These are phyloP conservation scores for Anguilla obscura DNA, from an alignment of 2,797 vertebrate genomes.

Conservation along the genomic window DNA sequence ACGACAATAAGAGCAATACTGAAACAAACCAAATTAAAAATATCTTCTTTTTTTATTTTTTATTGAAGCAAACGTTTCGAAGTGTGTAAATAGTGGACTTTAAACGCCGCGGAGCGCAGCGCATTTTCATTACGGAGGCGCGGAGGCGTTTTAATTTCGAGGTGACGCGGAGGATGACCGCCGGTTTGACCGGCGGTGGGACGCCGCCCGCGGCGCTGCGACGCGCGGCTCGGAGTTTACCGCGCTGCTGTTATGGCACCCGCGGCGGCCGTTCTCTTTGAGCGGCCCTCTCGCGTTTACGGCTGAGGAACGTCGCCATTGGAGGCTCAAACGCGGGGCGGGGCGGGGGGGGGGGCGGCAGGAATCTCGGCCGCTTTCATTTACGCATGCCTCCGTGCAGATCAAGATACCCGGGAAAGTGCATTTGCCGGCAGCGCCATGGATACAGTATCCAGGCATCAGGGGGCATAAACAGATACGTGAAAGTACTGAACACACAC, in stretches of 20 bases:
- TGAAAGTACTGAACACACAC: background rate
- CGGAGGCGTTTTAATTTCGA: background rate
- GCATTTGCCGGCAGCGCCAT: background rate
- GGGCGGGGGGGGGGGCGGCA: too few species aligned
- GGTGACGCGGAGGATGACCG: background rate
- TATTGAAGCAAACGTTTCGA: background rate
- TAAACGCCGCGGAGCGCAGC: background rate
- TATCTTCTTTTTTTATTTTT: background rate
- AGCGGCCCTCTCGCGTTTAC: background rate
- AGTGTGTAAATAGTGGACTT: background rate
- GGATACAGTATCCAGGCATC: background rate
- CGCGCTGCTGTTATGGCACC: background rate
- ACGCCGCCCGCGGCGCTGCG: background rate
- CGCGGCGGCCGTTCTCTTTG: background rate
- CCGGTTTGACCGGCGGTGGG: background rate
- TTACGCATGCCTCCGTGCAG: background rate
- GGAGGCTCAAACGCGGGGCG: too few species aligned
- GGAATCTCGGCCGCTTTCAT: background rate
- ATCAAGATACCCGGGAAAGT: background rate
- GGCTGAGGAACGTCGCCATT: background rate
- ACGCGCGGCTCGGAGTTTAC: background rate
- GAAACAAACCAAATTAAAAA: background rate
- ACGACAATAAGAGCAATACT: background rate
- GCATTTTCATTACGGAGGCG: background rate
- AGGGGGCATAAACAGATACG: background rate